phyloP scores from a whole-genome alignment of 2,888 invertebrate species.

The Girardia tigrina region DNA sequence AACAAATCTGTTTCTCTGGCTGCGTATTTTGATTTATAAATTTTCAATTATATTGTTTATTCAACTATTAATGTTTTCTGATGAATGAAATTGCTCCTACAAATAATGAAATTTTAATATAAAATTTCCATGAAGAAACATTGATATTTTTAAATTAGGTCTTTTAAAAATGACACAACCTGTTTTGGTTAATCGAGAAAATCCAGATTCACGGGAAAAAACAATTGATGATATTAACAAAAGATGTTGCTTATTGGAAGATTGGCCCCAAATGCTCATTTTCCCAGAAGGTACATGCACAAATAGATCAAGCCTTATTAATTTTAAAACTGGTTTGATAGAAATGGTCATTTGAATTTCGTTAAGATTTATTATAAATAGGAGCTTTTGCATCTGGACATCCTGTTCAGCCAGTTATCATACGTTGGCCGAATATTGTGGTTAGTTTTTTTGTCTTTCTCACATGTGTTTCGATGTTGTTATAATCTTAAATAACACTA shows the following conservation, averaged over 20 bases:
- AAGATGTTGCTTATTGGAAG: constrained; percentile 61
- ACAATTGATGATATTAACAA: constrained; percentile 75
- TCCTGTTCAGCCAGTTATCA: constrained; percentile 81
- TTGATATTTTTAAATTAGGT: constrained; percentile 54
- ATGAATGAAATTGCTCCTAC: no score
- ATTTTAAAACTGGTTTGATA: constrained; percentile 46
- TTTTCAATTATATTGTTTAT: no score
- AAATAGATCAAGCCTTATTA: constrained; percentile 67
- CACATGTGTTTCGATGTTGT: no score
- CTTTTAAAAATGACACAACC: constrained; percentile 84
- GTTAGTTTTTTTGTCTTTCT: constrained; percentile 54
- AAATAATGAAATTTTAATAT: no score
- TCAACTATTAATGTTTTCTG: no score
- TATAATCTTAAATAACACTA: no score
- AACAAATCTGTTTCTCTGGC: no score
- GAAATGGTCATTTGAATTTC: background rate
- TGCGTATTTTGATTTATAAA: no score
- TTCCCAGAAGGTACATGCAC: constrained; percentile 94
- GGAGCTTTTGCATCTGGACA: constrained; percentile 89
- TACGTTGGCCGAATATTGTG: constrained; percentile 72
- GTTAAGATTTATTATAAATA: no score
- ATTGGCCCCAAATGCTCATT: constrained; percentile 84
- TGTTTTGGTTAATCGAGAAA: constrained; percentile 79
- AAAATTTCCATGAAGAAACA: background rate
- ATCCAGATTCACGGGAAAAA: constrained; percentile 75